phyloP scores from a whole-genome alignment of 2,797 vertebrate genomes.

The Anguilla anguilla region DNA sequence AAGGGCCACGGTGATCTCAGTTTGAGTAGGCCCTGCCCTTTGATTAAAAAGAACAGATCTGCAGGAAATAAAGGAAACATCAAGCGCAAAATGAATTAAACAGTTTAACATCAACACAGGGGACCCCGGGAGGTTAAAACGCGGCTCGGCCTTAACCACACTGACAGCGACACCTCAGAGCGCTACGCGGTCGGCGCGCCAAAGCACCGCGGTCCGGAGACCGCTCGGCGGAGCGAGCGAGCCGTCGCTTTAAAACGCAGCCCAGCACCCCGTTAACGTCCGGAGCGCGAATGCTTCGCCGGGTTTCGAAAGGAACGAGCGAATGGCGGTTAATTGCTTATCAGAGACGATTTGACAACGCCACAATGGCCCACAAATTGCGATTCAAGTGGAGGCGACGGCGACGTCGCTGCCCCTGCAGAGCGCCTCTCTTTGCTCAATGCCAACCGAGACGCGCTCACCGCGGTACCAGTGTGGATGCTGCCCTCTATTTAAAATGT shows the following conservation, averaged over 20 bases:
- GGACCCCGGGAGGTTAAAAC: background rate
- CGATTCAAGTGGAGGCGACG: constrained; percentile 17
- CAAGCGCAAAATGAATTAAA: background rate
- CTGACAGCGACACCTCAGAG: background rate
- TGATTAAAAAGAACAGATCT: background rate
- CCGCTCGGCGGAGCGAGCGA: too few relatives aligned
- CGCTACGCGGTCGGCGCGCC: background rate
- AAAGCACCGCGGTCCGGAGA: background rate
- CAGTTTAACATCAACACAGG: background rate
- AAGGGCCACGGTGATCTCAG: background rate
- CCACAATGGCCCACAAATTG: constrained; percentile 18
- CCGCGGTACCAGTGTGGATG: background rate
- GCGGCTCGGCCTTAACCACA: background rate
- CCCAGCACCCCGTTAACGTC: background rate
- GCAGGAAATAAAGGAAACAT: background rate
- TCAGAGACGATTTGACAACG: constrained; percentile 23
- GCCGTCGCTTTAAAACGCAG: background rate
- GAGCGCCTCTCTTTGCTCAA: background rate
- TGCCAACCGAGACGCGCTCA: background rate
- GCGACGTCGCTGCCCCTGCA: background rate
- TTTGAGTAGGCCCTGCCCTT: background rate
- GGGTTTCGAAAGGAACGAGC: background rate
- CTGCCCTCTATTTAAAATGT: constrained; percentile 12
- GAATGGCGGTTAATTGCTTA: constrained; percentile 19
- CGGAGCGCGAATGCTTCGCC: background rate